Base-by-base conservation (phyloP, 2,113 vertebrate genomes). In the Sapajus apella region DNA sequence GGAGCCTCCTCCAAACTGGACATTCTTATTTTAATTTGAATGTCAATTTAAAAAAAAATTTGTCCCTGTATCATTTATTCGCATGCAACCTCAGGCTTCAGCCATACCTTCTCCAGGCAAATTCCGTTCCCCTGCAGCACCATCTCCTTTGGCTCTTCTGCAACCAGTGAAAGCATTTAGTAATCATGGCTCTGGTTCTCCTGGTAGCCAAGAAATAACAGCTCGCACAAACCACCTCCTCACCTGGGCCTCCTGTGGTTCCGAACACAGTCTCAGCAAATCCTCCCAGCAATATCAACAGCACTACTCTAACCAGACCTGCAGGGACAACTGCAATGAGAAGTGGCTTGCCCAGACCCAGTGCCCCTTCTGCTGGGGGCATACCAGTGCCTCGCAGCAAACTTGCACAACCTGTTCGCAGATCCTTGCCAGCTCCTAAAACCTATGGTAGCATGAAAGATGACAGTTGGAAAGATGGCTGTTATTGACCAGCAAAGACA, bases 391-490 rank as follows among this genome's bases (percentile, higher is more conserved):
- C 99, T 98, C 99, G 99, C 85, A 99, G 99, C 99, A 99, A 99
- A 98, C 99, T 99, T 99, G 99, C 99, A 97, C 99, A 99, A 95
- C 99, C 99, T 91, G 99, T 99, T 92, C 99, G 99, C 98, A 99
- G 99, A 98, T 99, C 99, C 64, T 99, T 99, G 95, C 99, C 99
- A 91, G 96, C 99, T 98, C 99, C 99, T 90, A 99, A 99, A 98
- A 98, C 98, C 32, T 99, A 99, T 58, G 94, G 99, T 90, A 98
- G 98, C 43, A 96, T 99, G 80, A 99, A 99, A 99, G 99, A 99
- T 0, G 99, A 99, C 83, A 99, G 99, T 98, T 99, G 99, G 99
- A 99, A 99, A 98, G 99, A 99, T 95, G 99, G 99, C 98, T 99
- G 99, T 98, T 99, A 99, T 97, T 99, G 99, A 99, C 95, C 96